Conservation (phyloP, 2,113 vertebrate genomes). For the Tiliqua scincoides region DNA sequence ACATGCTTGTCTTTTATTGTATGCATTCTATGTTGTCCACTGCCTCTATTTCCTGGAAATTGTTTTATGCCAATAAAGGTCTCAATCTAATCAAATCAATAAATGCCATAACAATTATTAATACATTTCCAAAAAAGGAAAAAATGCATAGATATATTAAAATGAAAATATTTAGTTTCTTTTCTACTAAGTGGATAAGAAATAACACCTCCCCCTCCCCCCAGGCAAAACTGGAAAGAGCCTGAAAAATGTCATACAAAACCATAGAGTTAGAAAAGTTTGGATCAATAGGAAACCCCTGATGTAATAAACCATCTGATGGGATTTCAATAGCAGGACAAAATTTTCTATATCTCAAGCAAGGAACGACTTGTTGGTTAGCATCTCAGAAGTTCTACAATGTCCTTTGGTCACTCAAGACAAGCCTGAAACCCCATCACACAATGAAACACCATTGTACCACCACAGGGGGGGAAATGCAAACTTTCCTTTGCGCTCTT, state of each 20-base stretch:
- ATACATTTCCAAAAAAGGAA: neutral
- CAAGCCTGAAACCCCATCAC: constrained; percentile 34
- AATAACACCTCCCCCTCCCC: too few relatives aligned
- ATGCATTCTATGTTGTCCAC: too few relatives aligned
- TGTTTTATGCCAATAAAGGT: too few relatives aligned
- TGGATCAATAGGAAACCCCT: neutral
- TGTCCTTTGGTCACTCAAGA: constrained; percentile 22
- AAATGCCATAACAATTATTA: neutral
- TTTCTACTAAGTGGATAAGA: neutral
- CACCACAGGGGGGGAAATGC: constrained; percentile 45
- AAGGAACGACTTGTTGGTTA: neutral
- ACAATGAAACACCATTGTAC: constrained; percentile 36
- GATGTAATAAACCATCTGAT: neutral
- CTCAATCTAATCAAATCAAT: too few relatives aligned
- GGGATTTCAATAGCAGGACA: neutral
- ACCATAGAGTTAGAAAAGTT: neutral
- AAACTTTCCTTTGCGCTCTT: constrained; percentile 47
- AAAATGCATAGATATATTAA: neutral
- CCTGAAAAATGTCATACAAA: neutral
- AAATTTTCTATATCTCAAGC: neutral
- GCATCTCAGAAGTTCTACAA: constrained; percentile 39
- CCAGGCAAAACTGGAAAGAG: neutral
- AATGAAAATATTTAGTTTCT: neutral
- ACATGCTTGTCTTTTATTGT: too few relatives aligned
- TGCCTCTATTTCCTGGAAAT: too few relatives aligned